phyloP scores from a whole-genome alignment of 2,888 invertebrate genomes.

The Lithophane ornitopus region DNA sequence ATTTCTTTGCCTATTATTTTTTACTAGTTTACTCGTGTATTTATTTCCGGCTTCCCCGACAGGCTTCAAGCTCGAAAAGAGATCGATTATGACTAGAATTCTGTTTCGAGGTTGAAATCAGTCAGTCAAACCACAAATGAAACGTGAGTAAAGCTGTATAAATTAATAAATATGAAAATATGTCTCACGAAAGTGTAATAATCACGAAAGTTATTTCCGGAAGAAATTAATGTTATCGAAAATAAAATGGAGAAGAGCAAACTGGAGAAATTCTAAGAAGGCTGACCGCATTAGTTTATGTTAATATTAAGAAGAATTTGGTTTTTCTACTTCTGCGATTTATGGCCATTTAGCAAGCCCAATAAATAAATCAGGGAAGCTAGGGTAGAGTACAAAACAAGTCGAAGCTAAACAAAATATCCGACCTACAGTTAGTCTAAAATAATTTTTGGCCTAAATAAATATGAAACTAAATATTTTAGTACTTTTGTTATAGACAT shows the following conservation, averaged over 20 bases:
- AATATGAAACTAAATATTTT: background rate
- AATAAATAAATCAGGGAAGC: background rate
- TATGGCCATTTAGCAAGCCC: background rate
- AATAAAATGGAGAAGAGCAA: conserved; percentile 11
- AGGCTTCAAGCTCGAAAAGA: background rate
- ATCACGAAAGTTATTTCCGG: background rate
- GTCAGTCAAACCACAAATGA: background rate
- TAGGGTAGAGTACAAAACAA: background rate
- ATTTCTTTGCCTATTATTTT: background rate
- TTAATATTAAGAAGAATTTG: background rate
- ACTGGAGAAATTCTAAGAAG: conserved; percentile 19
- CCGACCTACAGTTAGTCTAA: background rate
- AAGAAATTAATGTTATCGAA: background rate
- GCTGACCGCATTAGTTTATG: background rate
- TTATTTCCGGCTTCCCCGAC: conserved; percentile 6
- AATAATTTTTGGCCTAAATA: background rate
- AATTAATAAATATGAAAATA: background rate
- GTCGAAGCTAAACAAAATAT: background rate
- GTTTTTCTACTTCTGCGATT: background rate
- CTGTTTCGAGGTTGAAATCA: conserved; percentile 28
- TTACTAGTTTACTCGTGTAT: background rate
- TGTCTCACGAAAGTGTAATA: background rate
- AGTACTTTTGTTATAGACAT: background rate
- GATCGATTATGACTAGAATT: conserved; percentile 2
- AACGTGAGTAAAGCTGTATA: background rate